Evolutionary conservation across 1,140 invertebrate genomes (phyloP), one percentile per base, ranked within the genome.

Genomic region (Pantala flavescens): DNA sequence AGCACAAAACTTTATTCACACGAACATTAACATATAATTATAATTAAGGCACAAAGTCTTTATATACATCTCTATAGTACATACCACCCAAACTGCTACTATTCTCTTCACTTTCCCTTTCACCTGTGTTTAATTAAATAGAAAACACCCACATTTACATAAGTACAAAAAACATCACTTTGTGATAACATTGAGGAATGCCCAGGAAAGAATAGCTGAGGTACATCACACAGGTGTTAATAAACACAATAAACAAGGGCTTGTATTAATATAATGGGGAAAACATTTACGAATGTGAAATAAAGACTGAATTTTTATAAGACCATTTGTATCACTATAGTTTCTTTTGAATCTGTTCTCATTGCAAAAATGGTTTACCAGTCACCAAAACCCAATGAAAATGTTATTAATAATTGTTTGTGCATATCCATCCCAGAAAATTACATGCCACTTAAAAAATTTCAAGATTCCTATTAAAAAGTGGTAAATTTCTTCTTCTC

Each of bases 1-100:
- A 63, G 49, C 49, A 63, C 49, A 63, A 63, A 63, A 63, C n/a
- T 63, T 63, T 63, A 63, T 19, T 63, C 49, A 63, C 49, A 63
- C n/a, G 49, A 63, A 63, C 49, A 63, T 63, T 63, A 63, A 63
- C 16, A 19, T 63, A 63, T 63, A 63, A 63, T 63, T 63, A 63
- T 63, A 63, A 63, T 63, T 63, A 63, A 63, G 49, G 49, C 49
- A 63, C 49, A 63, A 63, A 63, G 14, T 63, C n/a, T 21, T 63
- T 63, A 63, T 63, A 19, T 63, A 63, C 49, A 63, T 19, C 14
- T 19, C 49, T 63, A 63, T 63, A 19, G 14, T 63, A 63, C 49
- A 63, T 19, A 21, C 49, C 49, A 19, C 28, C 28, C 28, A 36
- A 36, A 5, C 28, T 36, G n/a, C 49, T 63, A 63, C n/a, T 21